Percentiles rank a stretch among this genome's conserved stretches.
phyloP scores from a whole-genome alignment of 2,888 invertebrate genomes.

The Seira ritae region DNA sequence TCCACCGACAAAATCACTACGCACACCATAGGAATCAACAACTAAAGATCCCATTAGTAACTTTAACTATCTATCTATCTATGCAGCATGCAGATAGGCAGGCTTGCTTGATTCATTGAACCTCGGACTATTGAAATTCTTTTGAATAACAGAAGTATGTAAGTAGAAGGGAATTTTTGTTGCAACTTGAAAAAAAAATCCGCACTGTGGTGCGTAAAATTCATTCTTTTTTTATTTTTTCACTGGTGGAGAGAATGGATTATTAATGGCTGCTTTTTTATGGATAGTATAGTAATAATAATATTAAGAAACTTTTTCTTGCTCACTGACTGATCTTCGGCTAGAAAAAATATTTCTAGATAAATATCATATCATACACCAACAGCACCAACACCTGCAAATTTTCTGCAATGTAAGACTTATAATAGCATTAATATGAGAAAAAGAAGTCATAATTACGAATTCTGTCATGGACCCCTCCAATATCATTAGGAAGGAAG shows the following conservation, averaged over 20 bases:
- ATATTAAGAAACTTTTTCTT: conserved; percentile 24
- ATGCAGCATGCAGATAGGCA: not conserved
- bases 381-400: conserved; percentile 13
- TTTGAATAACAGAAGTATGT: not conserved
- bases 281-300: conserved; percentile 6
- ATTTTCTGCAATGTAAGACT: not conserved
- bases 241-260: not conserved
- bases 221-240: not conserved
- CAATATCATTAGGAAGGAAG: conserved; percentile 15
- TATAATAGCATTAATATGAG: not conserved
- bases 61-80: not conserved
- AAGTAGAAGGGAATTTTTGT: not conserved
- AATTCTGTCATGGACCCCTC: not conserved
- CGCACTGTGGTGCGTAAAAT: not conserved
- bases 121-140: not conserved
- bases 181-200: not conserved
- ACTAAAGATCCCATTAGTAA: not conserved
- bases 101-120: not conserved
- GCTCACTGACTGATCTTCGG: not conserved
- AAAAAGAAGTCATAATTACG: conserved; percentile 25
- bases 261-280: not conserved
- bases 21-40: not conserved
- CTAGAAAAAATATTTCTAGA: not conserved
- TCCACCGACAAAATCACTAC: not conserved
- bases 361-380: not conserved